These are phyloP conservation scores for Blennius ocellaris DNA, from an alignment of 2,113 vertebrate species.

Conservation along the genomic window DNA sequence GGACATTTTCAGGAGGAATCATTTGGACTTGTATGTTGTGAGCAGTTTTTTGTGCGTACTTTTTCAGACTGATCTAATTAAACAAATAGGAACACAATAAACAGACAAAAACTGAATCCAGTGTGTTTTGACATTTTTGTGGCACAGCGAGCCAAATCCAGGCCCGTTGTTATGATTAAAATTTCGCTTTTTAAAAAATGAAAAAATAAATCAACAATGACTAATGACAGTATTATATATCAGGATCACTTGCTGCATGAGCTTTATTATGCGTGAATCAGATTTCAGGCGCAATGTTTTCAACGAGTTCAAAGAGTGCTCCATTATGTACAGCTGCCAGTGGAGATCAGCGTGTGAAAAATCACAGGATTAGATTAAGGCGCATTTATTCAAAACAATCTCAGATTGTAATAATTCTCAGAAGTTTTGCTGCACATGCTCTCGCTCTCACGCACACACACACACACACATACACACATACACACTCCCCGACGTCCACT, in stretches of 20 bases:
- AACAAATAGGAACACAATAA: background rate
- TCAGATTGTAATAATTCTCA: too few species aligned
- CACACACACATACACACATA: background rate
- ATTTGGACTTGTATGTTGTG: background rate
- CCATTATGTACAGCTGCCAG: background rate
- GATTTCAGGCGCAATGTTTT: background rate
- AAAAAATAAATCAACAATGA: background rate
- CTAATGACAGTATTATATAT: background rate
- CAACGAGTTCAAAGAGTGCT: conserved; percentile 6
- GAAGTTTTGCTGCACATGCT: too few species aligned
- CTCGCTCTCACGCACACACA: background rate
- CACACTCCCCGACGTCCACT: background rate
- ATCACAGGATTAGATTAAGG: background rate
- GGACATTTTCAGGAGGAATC: background rate
- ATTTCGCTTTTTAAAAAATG: conserved; percentile 1
- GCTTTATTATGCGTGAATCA: background rate
- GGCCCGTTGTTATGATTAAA: too few species aligned
- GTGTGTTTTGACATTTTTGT: background rate
- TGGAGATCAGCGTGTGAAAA: conserved; percentile 9
- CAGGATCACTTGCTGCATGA: background rate
- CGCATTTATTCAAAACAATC: background rate
- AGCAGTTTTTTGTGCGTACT: too few species aligned
- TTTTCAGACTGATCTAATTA: background rate
- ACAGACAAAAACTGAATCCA: background rate
- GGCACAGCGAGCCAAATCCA: background rate